phyloP scores from a whole-genome alignment of 2,113 vertebrate genomes.

The Rhynchomys soricoides region DNA sequence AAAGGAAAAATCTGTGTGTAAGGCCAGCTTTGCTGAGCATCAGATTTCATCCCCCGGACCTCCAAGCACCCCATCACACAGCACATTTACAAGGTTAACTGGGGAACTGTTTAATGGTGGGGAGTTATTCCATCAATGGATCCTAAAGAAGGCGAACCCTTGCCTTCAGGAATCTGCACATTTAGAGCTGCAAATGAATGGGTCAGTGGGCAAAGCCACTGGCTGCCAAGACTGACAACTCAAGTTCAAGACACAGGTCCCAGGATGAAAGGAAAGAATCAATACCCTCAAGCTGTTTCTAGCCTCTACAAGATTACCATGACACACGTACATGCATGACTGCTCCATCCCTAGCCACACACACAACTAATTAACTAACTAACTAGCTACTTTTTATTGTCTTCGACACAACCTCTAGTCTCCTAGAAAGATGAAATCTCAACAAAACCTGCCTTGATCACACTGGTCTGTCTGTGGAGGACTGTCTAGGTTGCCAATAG shows the following conservation, averaged over 20 bases:
- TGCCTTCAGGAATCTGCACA: background rate
- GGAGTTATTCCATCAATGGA: constrained; percentile 3
- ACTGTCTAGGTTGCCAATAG: background rate
- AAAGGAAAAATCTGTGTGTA: background rate
- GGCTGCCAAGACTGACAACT: background rate
- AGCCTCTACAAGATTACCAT: background rate
- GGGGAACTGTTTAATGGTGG: background rate
- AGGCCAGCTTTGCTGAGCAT: background rate
- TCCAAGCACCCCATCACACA: background rate
- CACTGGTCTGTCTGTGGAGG: background rate
- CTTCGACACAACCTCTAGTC: background rate
- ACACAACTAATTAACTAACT: background rate
- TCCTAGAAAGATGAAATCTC: background rate
- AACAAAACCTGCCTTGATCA: background rate
- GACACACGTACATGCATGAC: background rate
- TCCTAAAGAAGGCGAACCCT: background rate
- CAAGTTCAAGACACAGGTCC: background rate
- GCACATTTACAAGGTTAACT: background rate
- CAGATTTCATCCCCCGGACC: background rate
- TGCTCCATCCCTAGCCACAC: background rate
- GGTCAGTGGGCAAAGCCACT: too few relatives aligned
- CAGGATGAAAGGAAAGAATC: too few relatives aligned
- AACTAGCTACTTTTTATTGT: background rate
- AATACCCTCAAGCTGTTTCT: background rate
- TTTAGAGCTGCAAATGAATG: background rate